Percentiles rank a stretch among this genome's conserved stretches.
phyloP scores from a whole-genome alignment of 2,888 invertebrate genomes.

The Seira musarum region DNA sequence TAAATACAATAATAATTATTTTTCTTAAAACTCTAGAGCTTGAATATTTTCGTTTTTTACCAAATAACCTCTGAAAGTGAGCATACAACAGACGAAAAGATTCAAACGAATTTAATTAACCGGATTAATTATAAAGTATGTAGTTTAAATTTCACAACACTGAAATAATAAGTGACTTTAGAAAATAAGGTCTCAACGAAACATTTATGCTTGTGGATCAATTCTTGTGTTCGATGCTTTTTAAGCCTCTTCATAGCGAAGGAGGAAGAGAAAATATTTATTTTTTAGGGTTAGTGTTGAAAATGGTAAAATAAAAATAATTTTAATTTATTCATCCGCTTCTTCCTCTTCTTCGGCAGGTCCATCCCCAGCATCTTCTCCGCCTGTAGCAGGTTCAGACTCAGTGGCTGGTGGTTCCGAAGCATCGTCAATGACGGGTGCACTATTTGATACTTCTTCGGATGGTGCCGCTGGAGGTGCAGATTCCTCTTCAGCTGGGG shows the following conservation, averaged over 20 bases:
- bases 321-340: conserved; percentile 56
- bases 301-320: conserved; percentile 15
- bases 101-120: conserved; percentile 14
- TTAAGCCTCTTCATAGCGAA: conserved; percentile 69
- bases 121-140: background rate
- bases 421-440: conserved; percentile 7
- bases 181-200: conserved; percentile 22
- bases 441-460: conserved; percentile 15
- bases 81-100: conserved; percentile 12
- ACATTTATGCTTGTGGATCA: background rate
- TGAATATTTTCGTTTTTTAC: background rate
- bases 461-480: conserved; percentile 23
- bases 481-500: conserved; percentile 11
- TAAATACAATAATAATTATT: no score
- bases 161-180: conserved; percentile 22
- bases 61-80: conserved; percentile 31
- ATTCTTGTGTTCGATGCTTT: conserved; percentile 1
- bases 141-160: background rate
- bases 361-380: conserved; percentile 67
- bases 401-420: conserved; percentile 21
- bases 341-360: conserved; percentile 69
- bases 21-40: no score
- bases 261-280: conserved; percentile 64
- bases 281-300: background rate
- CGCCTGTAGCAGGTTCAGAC: conserved; percentile 48